Conservation (phyloP, 2,797 vertebrate genomes). For the Xenops minutus region DNA sequence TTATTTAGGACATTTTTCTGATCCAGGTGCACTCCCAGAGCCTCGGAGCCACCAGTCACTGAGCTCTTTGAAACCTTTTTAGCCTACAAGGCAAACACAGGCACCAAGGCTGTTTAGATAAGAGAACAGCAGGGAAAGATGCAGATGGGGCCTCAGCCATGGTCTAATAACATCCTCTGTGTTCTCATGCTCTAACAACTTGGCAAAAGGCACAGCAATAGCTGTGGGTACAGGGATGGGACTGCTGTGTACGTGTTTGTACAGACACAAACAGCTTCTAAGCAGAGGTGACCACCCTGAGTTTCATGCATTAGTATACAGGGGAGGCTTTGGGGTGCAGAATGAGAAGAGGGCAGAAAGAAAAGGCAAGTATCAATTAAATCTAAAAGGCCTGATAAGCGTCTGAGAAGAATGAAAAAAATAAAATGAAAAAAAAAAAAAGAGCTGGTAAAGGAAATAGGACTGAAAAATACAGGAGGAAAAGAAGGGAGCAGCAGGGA, state of each 20-base stretch:
- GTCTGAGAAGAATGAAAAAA: background rate
- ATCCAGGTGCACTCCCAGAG: background rate
- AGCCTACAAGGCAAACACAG: slow-evolving; percentile 17
- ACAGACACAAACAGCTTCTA: background rate
- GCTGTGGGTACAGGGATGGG: background rate
- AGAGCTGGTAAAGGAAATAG: background rate
- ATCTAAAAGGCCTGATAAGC: background rate
- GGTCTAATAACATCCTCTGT: background rate
- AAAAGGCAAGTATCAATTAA: background rate
- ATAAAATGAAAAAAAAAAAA: background rate
- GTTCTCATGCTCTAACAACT: background rate
- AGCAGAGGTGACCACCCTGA: background rate
- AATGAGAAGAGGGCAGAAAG: background rate
- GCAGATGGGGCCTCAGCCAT: background rate
- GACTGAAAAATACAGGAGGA: background rate
- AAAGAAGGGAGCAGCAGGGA: background rate
- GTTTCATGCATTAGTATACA: background rate
- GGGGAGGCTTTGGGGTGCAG: background rate
- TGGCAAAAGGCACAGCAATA: background rate
- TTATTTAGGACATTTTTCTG: background rate
- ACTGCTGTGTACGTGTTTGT: background rate
- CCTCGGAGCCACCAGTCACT: background rate
- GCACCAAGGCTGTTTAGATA: slow-evolving; percentile 13
- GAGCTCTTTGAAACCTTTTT: background rate
- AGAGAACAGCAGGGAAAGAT: slow-evolving; percentile 7